Evolutionary conservation across 2,113 vertebrate species (phyloP), one percentile per base, ranked within the genome.

Genomic region (Opisthocomus hoazin): DNA sequence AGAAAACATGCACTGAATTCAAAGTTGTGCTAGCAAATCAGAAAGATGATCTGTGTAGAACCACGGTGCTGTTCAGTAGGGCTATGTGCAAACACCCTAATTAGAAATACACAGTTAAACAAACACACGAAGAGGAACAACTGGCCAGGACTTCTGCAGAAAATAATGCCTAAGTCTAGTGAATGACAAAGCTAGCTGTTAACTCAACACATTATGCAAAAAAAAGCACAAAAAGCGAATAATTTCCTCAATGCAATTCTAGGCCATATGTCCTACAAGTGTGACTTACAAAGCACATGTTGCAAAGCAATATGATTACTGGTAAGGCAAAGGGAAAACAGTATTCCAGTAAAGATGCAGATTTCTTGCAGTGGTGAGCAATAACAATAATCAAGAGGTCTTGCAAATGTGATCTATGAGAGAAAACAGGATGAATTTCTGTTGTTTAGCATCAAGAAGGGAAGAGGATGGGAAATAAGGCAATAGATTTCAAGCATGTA

Each of bases 401-500:
- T 80, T 77, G 37, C 84, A 92, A 92, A 90, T 50, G 29, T 90
- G 76, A 95, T 96, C 29, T 80, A 54, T 86, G 86, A 70, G 11
- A 86, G 75, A 84, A 95, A 94, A 88, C 1, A 0, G 32, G 77
- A 93, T 80, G 2, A 61, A 90, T 92, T 90, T 90, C 13, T 84
- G 45, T 76, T 90, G 22, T 65, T 94, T 77, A 73, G 34, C 79
- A 81, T 74, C 30, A 46, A 27, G 58, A 90, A 79, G 20, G 11
- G 39, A 91, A 85, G 27, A 56, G 5, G 5, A 66, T 45, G 54
- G 24, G 45, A 92, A 93, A 86, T 61, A 90, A 86, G 46, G 50
- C 76, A 86, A 89, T 94, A 90, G 83, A 93, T 90, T 94, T 90
- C 46, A 90, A 86, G 36, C 36, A 77, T 24, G 24, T 41, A 84